These are phyloP conservation scores for Eublepharis macularius DNA, from an alignment of 2,113 vertebrate species.

Conservation along the genomic window DNA sequence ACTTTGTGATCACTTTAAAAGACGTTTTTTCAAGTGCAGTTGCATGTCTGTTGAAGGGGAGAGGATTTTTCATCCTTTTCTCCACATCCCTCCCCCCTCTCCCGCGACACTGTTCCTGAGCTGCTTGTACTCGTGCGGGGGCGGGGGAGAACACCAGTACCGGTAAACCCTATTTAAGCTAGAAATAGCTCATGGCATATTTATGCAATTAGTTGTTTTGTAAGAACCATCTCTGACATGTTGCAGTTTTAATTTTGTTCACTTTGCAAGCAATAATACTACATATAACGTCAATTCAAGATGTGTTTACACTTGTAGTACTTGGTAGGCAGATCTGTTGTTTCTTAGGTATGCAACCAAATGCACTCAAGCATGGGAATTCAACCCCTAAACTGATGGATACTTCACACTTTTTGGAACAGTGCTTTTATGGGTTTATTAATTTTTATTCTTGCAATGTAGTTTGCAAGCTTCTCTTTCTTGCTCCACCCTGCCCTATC, in stretches of 20 bases:
- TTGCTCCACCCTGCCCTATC: not conserved
- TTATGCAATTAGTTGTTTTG: constrained; percentile 3
- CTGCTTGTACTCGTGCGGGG: too few species aligned
- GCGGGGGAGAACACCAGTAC: too few species aligned
- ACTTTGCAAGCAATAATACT: not conserved
- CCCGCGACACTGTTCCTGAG: too few species aligned
- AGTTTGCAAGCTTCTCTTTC: not conserved
- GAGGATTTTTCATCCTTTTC: too few species aligned
- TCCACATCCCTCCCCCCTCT: too few species aligned
- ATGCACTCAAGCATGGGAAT: not conserved
- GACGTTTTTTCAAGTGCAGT: too few species aligned
- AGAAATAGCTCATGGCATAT: not conserved
- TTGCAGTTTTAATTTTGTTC: not conserved
- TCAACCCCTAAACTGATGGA: not conserved
- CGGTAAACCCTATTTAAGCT: not conserved
- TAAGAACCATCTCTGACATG: not conserved
- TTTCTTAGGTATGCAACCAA: not conserved
- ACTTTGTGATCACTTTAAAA: too few species aligned
- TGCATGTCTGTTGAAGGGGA: too few species aligned
- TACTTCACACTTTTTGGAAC: not conserved
- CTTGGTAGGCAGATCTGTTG: not conserved
- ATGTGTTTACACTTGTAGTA: not conserved
- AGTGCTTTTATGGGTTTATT: too few species aligned
- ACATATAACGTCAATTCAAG: not conserved
- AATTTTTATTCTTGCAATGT: not conserved